Evolutionary conservation across 35 echinoderm and acorn worm genomes (phyloP).

Genomic region (Heliocidaris erythrogramma): DNA sequence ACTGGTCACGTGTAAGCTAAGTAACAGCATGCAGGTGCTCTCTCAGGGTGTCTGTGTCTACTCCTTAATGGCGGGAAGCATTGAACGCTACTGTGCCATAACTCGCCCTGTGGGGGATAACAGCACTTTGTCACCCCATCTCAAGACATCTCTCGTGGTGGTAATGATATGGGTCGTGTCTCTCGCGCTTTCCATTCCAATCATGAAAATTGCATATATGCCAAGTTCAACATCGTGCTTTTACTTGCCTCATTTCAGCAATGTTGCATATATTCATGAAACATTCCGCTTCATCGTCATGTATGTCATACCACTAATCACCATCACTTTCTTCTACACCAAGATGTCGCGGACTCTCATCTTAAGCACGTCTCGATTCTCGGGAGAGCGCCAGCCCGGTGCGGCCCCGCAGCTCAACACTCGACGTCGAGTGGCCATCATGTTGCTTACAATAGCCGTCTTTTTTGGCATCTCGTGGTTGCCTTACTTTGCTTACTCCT

Average conservation of each 20-base stretch:
- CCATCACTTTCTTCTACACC: slow-evolving; percentile 67
- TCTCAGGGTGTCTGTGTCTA: slow-evolving; percentile 76
- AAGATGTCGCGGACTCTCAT: slow-evolving; percentile 62
- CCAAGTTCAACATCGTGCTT: slow-evolving; percentile 14
- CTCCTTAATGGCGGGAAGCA: slow-evolving; percentile 77
- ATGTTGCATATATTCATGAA: slow-evolving; percentile 29
- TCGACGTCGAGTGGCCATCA: slow-evolving; percentile 68
- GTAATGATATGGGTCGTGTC: slow-evolving; percentile 71
- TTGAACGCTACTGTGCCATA: slow-evolving; percentile 72
- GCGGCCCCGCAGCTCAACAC: slow-evolving; percentile 63
- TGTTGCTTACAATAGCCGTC: slow-evolving; percentile 67
- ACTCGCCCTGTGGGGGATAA: slow-evolving; percentile 35
- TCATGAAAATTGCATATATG: slow-evolving; percentile 48
- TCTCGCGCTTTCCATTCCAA: slow-evolving; percentile 15
- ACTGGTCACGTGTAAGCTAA: slow-evolving; percentile 60
- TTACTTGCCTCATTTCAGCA: slow-evolving; percentile 4
- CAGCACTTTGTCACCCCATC: slow-evolving; percentile 39
- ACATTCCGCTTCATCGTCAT: slow-evolving; percentile 47
- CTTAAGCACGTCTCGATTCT: slow-evolving; percentile 49
- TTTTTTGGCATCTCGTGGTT: slow-evolving; percentile 90
- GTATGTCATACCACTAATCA: slow-evolving; percentile 71
- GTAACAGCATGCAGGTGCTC: slow-evolving; percentile 56
- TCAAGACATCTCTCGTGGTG: slow-evolving; percentile 30
- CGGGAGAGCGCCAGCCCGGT: slow-evolving; percentile 39
- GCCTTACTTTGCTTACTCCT: slow-evolving; percentile 68